phyloP scores from a whole-genome alignment of 2,797 vertebrate genomes.

The Mycteria americana region DNA sequence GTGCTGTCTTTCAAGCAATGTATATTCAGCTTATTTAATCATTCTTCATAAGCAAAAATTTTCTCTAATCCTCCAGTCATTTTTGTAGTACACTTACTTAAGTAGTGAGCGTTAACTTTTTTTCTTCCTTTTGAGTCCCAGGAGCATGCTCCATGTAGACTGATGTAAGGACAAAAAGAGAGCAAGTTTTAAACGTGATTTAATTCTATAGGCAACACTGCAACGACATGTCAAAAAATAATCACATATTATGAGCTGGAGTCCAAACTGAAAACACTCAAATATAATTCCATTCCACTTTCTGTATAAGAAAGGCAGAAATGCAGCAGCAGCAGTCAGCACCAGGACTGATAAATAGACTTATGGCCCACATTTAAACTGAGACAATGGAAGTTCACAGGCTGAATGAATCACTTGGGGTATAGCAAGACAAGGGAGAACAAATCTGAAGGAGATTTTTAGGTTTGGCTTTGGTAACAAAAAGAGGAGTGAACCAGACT shows the following conservation, averaged over 20 bases:
- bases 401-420: neutral
- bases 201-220: neutral
- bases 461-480: neutral
- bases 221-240: neutral
- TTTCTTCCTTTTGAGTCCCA: neutral
- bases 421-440: neutral
- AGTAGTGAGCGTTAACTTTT: neutral
- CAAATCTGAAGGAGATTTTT: slow-evolving; percentile 5
- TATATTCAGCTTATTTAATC: neutral
- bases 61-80: neutral
- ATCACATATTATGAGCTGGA: neutral
- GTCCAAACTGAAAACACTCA: neutral
- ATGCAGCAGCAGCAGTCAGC: neutral
- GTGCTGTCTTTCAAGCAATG: neutral
- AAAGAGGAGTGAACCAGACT: neutral
- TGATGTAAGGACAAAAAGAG: neutral
- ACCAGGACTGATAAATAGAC: neutral
- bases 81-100: neutral
- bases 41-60: neutral
- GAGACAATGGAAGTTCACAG: neutral
- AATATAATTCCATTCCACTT: neutral
- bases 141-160: neutral
- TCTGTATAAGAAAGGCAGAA: neutral
- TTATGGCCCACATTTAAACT: neutral
- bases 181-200: neutral